Conservation (phyloP, 1,140 invertebrate species). For the Zophobas atratus region DNA sequence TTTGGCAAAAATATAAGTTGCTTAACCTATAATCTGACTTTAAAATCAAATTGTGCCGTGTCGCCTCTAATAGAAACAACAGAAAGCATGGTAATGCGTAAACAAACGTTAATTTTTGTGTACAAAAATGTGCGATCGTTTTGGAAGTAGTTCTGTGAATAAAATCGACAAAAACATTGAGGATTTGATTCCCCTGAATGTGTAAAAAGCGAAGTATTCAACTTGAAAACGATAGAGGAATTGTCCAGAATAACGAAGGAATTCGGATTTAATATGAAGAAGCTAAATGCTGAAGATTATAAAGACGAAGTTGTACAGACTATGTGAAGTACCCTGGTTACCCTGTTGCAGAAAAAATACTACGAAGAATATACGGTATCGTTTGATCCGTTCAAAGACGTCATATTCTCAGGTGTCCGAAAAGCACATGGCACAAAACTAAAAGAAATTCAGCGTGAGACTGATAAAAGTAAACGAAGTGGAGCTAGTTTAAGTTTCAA, state of each 20-base stretch:
- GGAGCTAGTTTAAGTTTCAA: not conserved
- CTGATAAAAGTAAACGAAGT: not conserved
- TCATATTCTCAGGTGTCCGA: not conserved
- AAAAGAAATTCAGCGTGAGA: not conserved
- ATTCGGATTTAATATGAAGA: slow-evolving; percentile 3
- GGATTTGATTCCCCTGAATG: not conserved
- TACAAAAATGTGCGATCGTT: not conserved
- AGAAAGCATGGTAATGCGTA: not conserved
- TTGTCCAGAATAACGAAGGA: not conserved
- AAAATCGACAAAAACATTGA: not conserved
- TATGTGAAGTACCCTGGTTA: not conserved
- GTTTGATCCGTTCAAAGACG: not conserved
- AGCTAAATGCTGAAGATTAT: not conserved
- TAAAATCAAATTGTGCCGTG: too few relatives aligned
- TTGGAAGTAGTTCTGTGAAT: not conserved
- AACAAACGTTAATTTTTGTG: not conserved
- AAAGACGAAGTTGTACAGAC: slow-evolving; percentile 3
- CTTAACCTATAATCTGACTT: too few relatives aligned
- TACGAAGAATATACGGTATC: not conserved
- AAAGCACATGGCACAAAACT: not conserved
- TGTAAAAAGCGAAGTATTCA: not conserved
- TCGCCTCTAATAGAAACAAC: too few relatives aligned
- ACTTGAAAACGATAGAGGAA: not conserved
- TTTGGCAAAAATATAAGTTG: too few relatives aligned
- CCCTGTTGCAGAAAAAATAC: not conserved